phyloP scores from a whole-genome alignment of 2,888 invertebrate genomes.

The Kuschelorhynchus macadamiae region DNA sequence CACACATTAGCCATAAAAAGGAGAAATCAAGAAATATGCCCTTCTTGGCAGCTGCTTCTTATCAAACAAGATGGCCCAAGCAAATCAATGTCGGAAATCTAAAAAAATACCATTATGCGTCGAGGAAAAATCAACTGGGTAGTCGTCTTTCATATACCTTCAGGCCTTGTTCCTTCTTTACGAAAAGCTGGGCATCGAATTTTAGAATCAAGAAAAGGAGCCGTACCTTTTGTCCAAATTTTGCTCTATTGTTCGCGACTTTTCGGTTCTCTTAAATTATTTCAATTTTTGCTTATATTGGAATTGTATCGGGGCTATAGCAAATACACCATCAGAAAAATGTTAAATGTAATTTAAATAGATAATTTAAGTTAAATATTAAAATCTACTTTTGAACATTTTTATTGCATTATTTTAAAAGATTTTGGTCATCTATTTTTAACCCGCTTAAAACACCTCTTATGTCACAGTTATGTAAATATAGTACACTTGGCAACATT shows the following conservation, averaged over 20 bases:
- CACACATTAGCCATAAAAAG: neutral
- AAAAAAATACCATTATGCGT: conserved; percentile 6
- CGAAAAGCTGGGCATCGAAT: neutral
- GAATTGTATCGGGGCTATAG: neutral
- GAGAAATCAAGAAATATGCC: conserved; percentile 13
- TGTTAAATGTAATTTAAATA: no score
- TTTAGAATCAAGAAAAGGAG: neutral
- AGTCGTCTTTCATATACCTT: neutral
- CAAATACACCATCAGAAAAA: no score
- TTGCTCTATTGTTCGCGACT: neutral
- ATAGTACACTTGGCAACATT: no score
- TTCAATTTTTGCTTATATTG: conserved; percentile 9
- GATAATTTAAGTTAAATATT: no score
- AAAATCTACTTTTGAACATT: no score
- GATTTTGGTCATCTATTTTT: no score
- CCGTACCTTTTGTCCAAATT: conserved; percentile 1
- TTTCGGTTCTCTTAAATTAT: neutral
- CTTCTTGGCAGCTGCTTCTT: conserved; percentile 21
- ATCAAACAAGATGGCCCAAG: conserved; percentile 7
- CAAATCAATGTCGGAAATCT: neutral
- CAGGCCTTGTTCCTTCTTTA: conserved; percentile 8
- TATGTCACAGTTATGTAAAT: no score
- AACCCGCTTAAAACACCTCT: no score
- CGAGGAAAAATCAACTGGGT: neutral
- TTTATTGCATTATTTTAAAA: no score